Evolutionary conservation across 2,113 vertebrate species (phyloP), one percentile per base, ranked within the genome.

Genomic region (Solea solea): DNA sequence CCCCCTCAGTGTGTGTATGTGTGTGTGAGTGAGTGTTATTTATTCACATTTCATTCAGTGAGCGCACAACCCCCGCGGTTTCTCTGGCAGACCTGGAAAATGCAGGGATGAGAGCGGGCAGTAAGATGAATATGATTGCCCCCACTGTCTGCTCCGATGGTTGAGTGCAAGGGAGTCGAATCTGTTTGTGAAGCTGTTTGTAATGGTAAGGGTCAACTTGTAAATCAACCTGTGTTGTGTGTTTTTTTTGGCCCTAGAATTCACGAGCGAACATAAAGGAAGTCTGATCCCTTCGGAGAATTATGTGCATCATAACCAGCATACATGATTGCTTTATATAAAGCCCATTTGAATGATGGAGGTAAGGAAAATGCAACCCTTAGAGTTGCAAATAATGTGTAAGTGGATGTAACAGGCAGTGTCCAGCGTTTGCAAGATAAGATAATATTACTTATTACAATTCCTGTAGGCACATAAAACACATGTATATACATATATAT

Each of bases 21-120:
- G 21, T 21, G 21, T 7, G 49, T n/a, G 63, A 59, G 63, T 45
- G 40, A 69, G 40, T 63, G 72, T 81, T 89, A 84, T 91, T 91
- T 91, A 90, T 90, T 90, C 80, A 72, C 81, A 76, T 90, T 92
- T 90, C 80, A 84, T 88, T 85, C 79, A 83, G 82, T 76, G 74
- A 86, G 66, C 85, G 74, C 81, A 80, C 83, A 86, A 67, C 81
- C 76, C 86, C 86, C 14, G 60, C 78, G 71, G 80, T 89, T 88
- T 85, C 79, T 70, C 80, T 75, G 82, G 77, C 78, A 82, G 84
- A 84, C 74, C 74, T 81, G 65, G 80, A 56, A 72, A 82, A 86
- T 73, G 64, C 76, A 42, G 59, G 69, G 58, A 14, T 42, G 56
- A 71, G 58, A 14, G 75, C 82, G 79, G 71, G 65, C 63, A 46